Percentiles rank a stretch among this genome's conserved stretches.
Evolutionary conservation across 2,113 vertebrate genomes (phyloP).

Genomic region (Entomyzon cyanotis): DNA sequence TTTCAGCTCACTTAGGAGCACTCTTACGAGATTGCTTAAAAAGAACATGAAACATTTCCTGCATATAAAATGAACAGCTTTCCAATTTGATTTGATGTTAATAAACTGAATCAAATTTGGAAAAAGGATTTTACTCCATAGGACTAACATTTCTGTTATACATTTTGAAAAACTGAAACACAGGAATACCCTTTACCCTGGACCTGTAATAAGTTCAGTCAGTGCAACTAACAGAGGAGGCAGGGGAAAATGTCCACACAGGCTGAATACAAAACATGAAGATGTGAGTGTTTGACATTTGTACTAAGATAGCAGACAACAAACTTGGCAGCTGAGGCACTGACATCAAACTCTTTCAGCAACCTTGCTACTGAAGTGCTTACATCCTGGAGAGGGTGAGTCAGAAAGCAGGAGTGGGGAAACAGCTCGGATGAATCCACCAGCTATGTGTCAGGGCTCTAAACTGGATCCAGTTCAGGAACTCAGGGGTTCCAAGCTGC

Average conservation of each 20-base stretch:
- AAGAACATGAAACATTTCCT: background rate
- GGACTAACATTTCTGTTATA: background rate
- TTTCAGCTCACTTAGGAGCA: background rate
- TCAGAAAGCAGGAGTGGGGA: background rate
- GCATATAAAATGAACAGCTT: background rate
- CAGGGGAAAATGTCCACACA: background rate
- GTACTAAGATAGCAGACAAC: background rate
- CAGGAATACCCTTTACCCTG: background rate
- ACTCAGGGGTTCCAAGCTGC: background rate
- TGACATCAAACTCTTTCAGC: background rate
- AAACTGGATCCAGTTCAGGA: background rate
- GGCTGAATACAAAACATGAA: background rate
- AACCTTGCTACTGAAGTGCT: background rate
- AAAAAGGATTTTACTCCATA: background rate
- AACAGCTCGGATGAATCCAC: background rate
- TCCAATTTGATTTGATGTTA: background rate
- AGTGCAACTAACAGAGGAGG: background rate
- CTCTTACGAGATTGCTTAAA: background rate
- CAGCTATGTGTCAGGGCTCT: background rate
- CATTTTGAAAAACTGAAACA: background rate
- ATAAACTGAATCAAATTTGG: background rate
- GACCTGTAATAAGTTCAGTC: background rate
- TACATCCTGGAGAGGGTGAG: background rate
- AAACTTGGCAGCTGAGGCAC: background rate
- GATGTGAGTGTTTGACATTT: background rate